These are phyloP conservation scores for Drosophila kohkoa DNA, from an alignment of 1,140 invertebrate genomes.

Conservation along the genomic window DNA sequence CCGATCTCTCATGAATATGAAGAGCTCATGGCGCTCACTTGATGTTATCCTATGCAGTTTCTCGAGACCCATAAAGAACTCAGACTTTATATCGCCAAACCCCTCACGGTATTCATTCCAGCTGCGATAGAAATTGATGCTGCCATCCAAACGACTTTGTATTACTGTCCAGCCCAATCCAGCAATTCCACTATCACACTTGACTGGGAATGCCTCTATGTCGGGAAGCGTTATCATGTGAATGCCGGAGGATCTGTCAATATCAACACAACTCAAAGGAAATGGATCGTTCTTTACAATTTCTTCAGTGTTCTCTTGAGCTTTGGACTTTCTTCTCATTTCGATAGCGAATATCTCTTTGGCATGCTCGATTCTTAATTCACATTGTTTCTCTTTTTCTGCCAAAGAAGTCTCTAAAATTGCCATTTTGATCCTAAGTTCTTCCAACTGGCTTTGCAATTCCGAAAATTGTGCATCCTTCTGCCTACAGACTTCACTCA, in stretches of 20 bases:
- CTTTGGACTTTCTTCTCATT: neutral
- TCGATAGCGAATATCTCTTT: neutral
- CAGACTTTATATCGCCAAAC: neutral
- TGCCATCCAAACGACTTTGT: neutral
- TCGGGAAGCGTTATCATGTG: neutral
- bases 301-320: neutral
- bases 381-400: neutral
- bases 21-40: constrained; percentile 6
- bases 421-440: neutral
- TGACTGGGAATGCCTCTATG: neutral
- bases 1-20: constrained; percentile 1
- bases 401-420: neutral
- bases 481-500: neutral
- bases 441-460: neutral
- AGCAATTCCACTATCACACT: neutral
- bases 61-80: constrained; percentile 26
- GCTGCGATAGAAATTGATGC: neutral
- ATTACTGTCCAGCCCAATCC: constrained; percentile 6
- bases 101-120: constrained; percentile 5
- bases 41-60: constrained; percentile 15
- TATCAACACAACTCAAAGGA: neutral
- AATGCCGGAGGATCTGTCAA: neutral
- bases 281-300: neutral
- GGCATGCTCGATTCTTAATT: neutral
- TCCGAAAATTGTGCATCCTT: neutral